Percentiles rank a stretch among this genome's conserved stretches.
These are phyloP conservation scores for Diogma glabrata DNA, from an alignment of 2,888 invertebrate genomes.

Conservation along the genomic window DNA sequence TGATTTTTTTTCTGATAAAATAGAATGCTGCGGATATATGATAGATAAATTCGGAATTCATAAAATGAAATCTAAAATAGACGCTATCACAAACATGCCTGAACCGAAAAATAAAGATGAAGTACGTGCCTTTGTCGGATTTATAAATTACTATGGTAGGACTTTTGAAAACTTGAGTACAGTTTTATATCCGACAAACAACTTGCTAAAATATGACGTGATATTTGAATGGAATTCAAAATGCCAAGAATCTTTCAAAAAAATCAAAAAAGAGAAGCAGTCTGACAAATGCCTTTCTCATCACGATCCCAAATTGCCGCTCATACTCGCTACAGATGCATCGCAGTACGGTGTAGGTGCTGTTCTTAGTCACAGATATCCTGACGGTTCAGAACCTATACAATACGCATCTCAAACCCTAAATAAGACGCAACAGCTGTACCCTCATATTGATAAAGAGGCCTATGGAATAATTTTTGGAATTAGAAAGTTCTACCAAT, in stretches of 20 bases:
- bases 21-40: slow-evolving; percentile 25
- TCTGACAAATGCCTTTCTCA: slow-evolving; percentile 21
- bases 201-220: slow-evolving; percentile 21
- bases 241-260: slow-evolving; percentile 21
- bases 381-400: slow-evolving; percentile 30
- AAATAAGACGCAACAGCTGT: not conserved
- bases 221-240: slow-evolving; percentile 21
- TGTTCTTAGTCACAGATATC: slow-evolving; percentile 26
- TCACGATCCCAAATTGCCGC: slow-evolving; percentile 22
- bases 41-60: slow-evolving; percentile 25
- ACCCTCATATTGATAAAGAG: not conserved
- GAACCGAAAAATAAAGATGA: too few relatives aligned
- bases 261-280: slow-evolving; percentile 22
- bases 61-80: too few relatives aligned
- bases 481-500: slow-evolving; percentile 29
- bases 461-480: slow-evolving; percentile 28
- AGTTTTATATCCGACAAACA: slow-evolving; percentile 23
- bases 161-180: slow-evolving; percentile 25
- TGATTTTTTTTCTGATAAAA: slow-evolving; percentile 21
- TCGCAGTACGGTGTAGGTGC: slow-evolving; percentile 23
- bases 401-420: not conserved
- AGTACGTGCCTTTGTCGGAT: slow-evolving; percentile 24
- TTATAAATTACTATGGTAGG: slow-evolving; percentile 27
- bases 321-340: slow-evolving; percentile 24
- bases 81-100: too few relatives aligned